phyloP scores from a whole-genome alignment of 2,797 vertebrate genomes.

The Sciurus carolinensis region DNA sequence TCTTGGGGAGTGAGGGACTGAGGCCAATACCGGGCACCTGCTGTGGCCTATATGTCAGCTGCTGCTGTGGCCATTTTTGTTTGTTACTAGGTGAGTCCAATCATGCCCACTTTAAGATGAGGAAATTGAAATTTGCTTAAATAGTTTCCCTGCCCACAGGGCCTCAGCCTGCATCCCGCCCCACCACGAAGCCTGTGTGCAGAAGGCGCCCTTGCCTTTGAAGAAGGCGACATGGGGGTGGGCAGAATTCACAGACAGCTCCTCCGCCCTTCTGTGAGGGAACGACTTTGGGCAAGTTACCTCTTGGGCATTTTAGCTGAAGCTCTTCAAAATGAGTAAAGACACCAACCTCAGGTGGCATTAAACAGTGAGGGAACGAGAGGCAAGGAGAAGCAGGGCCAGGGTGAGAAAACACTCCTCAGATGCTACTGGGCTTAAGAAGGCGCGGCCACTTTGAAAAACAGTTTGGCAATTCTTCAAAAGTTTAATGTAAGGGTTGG shows the following conservation, averaged over 20 bases:
- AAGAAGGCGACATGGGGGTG: not conserved
- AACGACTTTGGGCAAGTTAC: not conserved
- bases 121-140: not conserved
- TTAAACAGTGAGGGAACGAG: not conserved
- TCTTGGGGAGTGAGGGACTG: not conserved
- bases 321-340: not conserved
- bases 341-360: not conserved
- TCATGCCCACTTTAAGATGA: not conserved
- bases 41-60: not conserved
- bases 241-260: not conserved
- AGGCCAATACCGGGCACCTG: not conserved
- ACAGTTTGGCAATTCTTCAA: not conserved
- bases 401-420: not conserved
- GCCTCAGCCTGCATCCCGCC: not conserved
- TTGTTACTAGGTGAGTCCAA: not conserved
- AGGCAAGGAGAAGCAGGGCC: not conserved
- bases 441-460: not conserved
- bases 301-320: not conserved
- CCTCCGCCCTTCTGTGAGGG: not conserved
- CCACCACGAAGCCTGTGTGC: rapidly evolving
- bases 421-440: not conserved
- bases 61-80: not conserved
- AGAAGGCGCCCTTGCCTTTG: not conserved
- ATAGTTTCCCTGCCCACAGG: not conserved
- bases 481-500: not conserved